Evolutionary conservation across 2,888 invertebrate species (phyloP).

Genomic region (Cheilosia impressa): DNA sequence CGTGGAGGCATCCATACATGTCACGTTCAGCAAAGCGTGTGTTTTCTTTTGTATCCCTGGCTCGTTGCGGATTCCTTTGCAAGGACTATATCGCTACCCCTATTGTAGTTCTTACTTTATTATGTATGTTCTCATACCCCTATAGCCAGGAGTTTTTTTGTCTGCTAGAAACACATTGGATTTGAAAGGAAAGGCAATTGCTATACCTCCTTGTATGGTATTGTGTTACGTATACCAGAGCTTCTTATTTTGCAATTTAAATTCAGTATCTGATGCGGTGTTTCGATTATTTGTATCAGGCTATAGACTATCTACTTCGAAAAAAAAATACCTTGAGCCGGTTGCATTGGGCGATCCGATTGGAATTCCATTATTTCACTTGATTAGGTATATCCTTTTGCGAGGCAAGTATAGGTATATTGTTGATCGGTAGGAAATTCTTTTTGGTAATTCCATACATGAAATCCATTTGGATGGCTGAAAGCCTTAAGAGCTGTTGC

Average conservation of each 20-base stretch:
- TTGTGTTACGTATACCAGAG: neutral
- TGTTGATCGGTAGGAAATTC: too few relatives aligned
- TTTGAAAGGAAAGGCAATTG: conserved; percentile 11
- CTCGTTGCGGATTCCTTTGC: conserved; percentile 21
- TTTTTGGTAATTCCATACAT: too few relatives aligned
- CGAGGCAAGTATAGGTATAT: neutral
- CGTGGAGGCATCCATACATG: conserved; percentile 21
- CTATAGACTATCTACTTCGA: conserved; percentile 34
- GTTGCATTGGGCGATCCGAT: conserved; percentile 11
- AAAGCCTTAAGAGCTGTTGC: too few relatives aligned
- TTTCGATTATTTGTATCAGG: conserved; percentile 65
- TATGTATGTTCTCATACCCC: neutral
- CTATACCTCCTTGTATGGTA: neutral
- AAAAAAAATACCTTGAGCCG: conserved; percentile 12
- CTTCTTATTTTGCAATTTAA: conserved; percentile 66
- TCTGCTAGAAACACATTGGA: neutral
- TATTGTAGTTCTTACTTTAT: neutral
- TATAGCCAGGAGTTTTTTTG: conserved; percentile 5
- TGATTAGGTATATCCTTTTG: conserved; percentile 4
- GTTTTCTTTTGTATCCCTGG: neutral
- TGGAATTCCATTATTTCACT: conserved; percentile 44
- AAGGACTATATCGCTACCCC: conserved; percentile 18
- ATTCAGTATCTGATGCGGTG: conserved; percentile 59
- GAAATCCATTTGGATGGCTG: too few relatives aligned
- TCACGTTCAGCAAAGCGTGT: conserved; percentile 58